phyloP scores from a whole-genome alignment of 1,140 invertebrate genomes.

The Cyphomyrmex costatus region DNA sequence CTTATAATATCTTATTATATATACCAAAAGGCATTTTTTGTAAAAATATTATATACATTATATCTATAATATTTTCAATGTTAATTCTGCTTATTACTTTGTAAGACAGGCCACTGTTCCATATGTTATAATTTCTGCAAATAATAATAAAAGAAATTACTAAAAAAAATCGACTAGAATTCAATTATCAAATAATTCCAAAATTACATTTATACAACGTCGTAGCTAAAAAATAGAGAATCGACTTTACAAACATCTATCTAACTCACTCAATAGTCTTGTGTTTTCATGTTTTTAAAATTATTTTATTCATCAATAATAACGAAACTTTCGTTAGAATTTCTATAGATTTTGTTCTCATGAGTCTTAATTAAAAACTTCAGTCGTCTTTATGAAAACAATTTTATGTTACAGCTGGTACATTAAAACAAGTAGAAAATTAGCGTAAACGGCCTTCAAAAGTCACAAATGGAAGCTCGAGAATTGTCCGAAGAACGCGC shows the following conservation, averaged over 20 bases:
- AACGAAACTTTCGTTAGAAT: not conserved
- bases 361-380: not conserved
- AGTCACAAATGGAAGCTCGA: slow-evolving; percentile 52
- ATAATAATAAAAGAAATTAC: slow-evolving; percentile 16
- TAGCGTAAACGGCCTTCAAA: not conserved
- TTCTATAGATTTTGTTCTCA: slow-evolving; percentile 11
- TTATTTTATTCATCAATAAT: slow-evolving; percentile 5
- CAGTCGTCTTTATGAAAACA: slow-evolving; percentile 5
- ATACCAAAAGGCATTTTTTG: slow-evolving; percentile 9
- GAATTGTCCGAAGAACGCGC: slow-evolving; percentile 39
- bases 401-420: not conserved
- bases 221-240: slow-evolving; percentile 14
- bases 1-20: slow-evolving; percentile 30
- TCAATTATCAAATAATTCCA: slow-evolving; percentile 23
- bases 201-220: not conserved
- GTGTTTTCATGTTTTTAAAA: not conserved
- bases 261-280: not conserved
- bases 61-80: not conserved
- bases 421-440: slow-evolving; percentile 9
- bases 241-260: slow-evolving; percentile 24
- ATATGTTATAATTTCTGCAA: not conserved
- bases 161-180: slow-evolving; percentile 27
- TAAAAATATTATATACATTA: slow-evolving; percentile 23
- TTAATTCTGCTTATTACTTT: slow-evolving; percentile 30
- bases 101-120: not conserved